Evolutionary conservation across 1,140 invertebrate genomes (phyloP), one percentile per base, ranked within the genome.

Genomic region (Hormaphis cornu): DNA sequence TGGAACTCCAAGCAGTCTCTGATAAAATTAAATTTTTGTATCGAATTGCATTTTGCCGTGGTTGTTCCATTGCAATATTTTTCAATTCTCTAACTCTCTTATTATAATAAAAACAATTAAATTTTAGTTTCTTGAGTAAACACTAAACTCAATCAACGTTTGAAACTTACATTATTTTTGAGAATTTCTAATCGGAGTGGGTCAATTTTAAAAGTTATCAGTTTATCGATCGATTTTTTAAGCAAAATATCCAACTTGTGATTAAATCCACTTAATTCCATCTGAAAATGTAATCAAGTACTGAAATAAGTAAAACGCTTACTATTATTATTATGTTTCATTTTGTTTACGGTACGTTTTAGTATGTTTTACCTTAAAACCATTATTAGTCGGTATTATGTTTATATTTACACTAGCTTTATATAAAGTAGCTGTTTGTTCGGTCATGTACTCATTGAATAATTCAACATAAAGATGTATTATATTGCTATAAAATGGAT

Each of bases 11-110:
- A 9, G 86, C 84, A 73, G 89, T 81, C 78, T 97, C 93, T 0
- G 87, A 84, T 69, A 97, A 80, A 33, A 97, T 80, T 16, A 93
- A 79, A 10, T 87, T 85, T 50, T 93, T 83, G 78, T 95, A 93
- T 81, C 95, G 96, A 8, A 91, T 83, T n/a, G 91, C 89, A 78
- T 97, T 94, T 76, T 92, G 85, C 77, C 95, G 92, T 0, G 95
- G 95, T 76, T 97, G 93, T 75, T 95, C 92, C 1, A 91, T 87
- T 70, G 87, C 84, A 74, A 89, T 90, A 78, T 92, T 92, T 77
- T 85, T 88, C 42, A 98, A 80, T 5, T 81, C 81, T 73, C 95
- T 79, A 26, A 85, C 82, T 77, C 89, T 88, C 84, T 89, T 73
- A 53, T 81, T 79, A 71, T 63, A 46, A 46, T n/a, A 42, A 73